Evolutionary conservation across 2,888 invertebrate species (phyloP).

Genomic region (Cotesia congregata): DNA sequence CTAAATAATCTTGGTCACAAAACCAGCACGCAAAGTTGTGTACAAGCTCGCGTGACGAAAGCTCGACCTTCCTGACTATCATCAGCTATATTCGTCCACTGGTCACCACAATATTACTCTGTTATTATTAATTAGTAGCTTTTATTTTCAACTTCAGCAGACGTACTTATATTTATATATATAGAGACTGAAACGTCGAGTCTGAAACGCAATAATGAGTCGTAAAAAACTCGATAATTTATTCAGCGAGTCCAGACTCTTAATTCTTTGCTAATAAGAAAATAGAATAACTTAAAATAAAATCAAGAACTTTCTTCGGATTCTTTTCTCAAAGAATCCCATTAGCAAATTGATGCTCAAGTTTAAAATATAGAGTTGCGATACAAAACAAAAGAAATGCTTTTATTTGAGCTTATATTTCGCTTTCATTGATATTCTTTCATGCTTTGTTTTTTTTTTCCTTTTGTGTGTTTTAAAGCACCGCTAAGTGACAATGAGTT

Average conservation of each 20-base stretch:
- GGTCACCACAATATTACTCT: background rate
- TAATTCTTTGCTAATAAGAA: background rate
- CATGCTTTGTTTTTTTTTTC: background rate
- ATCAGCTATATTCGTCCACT: background rate
- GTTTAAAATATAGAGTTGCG: background rate
- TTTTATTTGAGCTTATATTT: background rate
- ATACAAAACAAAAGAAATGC: background rate
- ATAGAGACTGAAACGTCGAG: too few species aligned
- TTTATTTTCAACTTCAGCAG: background rate
- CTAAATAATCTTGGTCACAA: conserved; percentile 2
- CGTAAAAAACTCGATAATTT: background rate
- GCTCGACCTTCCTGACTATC: conserved; percentile 18
- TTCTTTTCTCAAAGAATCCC: background rate
- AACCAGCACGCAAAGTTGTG: background rate
- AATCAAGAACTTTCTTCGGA: background rate
- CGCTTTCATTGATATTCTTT: background rate
- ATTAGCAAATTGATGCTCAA: background rate
- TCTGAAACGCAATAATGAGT: background rate
- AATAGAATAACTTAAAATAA: background rate
- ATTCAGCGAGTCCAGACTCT: background rate
- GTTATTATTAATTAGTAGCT: background rate
- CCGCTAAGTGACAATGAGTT: too few species aligned
- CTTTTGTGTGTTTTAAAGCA: background rate
- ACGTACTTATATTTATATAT: too few species aligned
- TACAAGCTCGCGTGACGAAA: conserved; percentile 49